Evolutionary conservation across 2,113 vertebrate genomes (phyloP).

Genomic region (Eulacestoma nigropectus): DNA sequence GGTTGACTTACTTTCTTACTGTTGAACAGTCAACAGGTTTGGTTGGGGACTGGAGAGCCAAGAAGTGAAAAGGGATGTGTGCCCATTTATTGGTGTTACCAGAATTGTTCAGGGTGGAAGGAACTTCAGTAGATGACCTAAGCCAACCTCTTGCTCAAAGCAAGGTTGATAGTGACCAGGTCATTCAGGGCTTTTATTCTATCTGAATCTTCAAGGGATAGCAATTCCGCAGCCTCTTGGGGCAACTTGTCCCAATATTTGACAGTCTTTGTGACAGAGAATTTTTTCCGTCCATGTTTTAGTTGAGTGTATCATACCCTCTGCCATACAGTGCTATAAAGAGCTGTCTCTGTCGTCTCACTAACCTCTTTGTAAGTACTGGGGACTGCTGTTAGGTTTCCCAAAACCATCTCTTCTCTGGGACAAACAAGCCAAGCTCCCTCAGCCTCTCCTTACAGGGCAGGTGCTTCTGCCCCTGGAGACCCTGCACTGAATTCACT

Average conservation of each 20-base stretch:
- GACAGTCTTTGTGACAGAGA: neutral
- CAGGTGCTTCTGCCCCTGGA: neutral
- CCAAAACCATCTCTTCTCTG: neutral
- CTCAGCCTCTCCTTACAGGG: neutral
- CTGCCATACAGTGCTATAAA: neutral
- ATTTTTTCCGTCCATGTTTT: neutral
- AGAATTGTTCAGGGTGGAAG: neutral
- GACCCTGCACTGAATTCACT: neutral
- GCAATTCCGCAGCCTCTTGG: neutral
- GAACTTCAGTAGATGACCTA: neutral
- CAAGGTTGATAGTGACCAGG: neutral
- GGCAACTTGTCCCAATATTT: neutral
- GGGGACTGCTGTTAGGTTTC: neutral
- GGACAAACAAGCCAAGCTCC: neutral
- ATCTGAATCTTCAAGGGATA: neutral
- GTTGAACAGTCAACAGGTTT: neutral
- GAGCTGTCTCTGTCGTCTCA: neutral
- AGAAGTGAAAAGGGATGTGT: neutral
- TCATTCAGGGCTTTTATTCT: neutral
- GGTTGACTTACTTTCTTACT: neutral
- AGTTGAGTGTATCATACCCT: neutral
- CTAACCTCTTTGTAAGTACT: neutral
- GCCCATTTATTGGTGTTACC: neutral
- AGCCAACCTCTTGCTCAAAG: neutral
- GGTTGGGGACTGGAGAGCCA: neutral